Evolutionary conservation across 2,113 vertebrate genomes (phyloP).

Genomic region (Eudorcas thomsonii): DNA sequence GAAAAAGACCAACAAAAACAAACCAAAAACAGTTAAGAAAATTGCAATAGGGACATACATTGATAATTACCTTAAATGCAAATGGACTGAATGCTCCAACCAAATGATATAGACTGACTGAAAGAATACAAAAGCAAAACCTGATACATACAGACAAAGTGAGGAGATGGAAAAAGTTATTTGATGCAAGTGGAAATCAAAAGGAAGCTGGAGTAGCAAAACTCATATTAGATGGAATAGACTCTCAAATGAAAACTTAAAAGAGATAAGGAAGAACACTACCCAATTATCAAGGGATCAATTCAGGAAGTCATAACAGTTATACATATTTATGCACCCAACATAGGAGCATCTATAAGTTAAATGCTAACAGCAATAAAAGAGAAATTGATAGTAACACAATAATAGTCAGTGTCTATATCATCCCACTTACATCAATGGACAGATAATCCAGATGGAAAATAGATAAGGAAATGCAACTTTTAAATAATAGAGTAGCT

Average conservation of each 20-base stretch:
- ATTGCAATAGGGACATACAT: neutral
- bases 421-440: neutral
- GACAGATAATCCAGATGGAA: too few relatives aligned
- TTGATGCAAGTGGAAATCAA: too few relatives aligned
- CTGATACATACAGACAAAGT: neutral
- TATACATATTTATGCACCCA: neutral
- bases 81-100: neutral
- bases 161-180: too few relatives aligned
- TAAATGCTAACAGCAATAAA: neutral
- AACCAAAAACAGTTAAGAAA: neutral
- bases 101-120: neutral
- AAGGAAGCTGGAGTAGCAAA: too few relatives aligned
- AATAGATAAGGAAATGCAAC: too few relatives aligned
- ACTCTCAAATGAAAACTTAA: neutral
- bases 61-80: neutral
- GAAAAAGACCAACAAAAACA: too few relatives aligned
- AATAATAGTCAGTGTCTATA: slow-evolving; percentile 11
- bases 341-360: neutral
- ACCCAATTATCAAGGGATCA: neutral
- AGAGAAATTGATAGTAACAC: slow-evolving; percentile 55
- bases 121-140: too few relatives aligned
- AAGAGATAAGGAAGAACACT: neutral
- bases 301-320: neutral
- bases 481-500: too few relatives aligned
- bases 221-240: neutral